These are phyloP conservation scores for Scaptomyza flava DNA, from an alignment of 2,888 invertebrate genomes.

Conservation along the genomic window DNA sequence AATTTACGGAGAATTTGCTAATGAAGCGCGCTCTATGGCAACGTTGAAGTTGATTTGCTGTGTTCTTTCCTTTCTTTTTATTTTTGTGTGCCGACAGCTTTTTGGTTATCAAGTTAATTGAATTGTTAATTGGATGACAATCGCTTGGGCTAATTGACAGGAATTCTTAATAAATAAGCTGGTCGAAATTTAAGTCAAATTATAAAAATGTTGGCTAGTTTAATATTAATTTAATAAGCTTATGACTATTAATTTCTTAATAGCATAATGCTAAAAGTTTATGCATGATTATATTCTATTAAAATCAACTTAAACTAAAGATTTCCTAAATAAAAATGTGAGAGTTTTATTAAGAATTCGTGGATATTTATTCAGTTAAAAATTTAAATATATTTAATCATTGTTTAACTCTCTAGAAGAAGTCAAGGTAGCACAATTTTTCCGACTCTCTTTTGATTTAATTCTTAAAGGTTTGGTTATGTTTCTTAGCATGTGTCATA, in stretches of 20 bases:
- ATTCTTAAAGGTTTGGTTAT: not conserved
- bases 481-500: not conserved
- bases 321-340: too few relatives aligned
- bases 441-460: not conserved
- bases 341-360: too few relatives aligned
- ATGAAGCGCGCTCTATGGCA: slow-evolving; percentile 59
- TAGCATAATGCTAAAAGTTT: too few relatives aligned
- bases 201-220: slow-evolving; percentile 4
- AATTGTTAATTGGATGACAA: slow-evolving; percentile 67
- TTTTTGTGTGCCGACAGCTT: slow-evolving; percentile 59
- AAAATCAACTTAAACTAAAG: too few relatives aligned
- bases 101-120: slow-evolving; percentile 72
- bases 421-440: not conserved
- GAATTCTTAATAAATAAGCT: slow-evolving; percentile 18
- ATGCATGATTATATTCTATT: too few relatives aligned
- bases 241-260: not conserved
- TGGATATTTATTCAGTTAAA: too few relatives aligned
- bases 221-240: not conserved
- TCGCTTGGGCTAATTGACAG: slow-evolving; percentile 60
- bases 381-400: too few relatives aligned
- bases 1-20: slow-evolving; percentile 68
- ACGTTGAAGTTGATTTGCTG: slow-evolving; percentile 22
- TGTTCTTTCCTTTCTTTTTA: not conserved
- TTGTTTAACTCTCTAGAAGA: not conserved
- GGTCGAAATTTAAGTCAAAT: slow-evolving; percentile 1